Conservation (phyloP, 2,113 vertebrate genomes). For the Pelobates fuscus region DNA sequence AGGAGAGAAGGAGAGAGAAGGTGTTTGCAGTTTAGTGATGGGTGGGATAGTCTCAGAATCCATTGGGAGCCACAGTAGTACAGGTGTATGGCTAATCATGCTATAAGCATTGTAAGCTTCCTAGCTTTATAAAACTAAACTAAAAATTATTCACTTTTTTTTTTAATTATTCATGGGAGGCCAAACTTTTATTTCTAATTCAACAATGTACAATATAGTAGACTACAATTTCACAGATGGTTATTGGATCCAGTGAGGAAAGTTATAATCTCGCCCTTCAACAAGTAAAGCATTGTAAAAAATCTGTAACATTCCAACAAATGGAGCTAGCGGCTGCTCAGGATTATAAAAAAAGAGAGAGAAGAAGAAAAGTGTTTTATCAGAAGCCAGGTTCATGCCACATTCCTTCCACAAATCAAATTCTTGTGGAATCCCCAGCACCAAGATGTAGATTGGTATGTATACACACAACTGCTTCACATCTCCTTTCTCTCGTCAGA, state of each 20-base stretch:
- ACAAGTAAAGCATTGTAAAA: conserved; percentile 20
- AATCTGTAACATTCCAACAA: conserved; percentile 12
- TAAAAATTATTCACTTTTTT: too few species aligned
- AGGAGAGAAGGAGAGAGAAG: too few species aligned
- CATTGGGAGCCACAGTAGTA: too few species aligned
- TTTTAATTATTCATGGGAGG: too few species aligned
- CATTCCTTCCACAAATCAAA: conserved; percentile 43
- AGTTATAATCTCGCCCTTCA: conserved; percentile 26
- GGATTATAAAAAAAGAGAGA: not conserved
- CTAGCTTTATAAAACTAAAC: too few species aligned
- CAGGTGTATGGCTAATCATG: too few species aligned
- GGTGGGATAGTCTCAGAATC: too few species aligned
- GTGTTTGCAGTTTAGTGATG: too few species aligned
- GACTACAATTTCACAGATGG: not conserved
- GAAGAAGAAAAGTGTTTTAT: conserved; percentile 25
- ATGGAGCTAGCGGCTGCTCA: not conserved
- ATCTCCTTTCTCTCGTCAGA: conserved; percentile 5
- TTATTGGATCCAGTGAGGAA: conserved; percentile 15
- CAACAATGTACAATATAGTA: not conserved
- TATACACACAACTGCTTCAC: conserved; percentile 17
- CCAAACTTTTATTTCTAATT: too few species aligned
- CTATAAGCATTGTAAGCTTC: too few species aligned
- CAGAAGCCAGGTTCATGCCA: conserved; percentile 12
- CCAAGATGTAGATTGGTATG: conserved; percentile 6
- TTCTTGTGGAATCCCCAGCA: conserved; percentile 27